Conservation (phyloP, 2,113 vertebrate genomes). For the Eidolon helvum region DNA sequence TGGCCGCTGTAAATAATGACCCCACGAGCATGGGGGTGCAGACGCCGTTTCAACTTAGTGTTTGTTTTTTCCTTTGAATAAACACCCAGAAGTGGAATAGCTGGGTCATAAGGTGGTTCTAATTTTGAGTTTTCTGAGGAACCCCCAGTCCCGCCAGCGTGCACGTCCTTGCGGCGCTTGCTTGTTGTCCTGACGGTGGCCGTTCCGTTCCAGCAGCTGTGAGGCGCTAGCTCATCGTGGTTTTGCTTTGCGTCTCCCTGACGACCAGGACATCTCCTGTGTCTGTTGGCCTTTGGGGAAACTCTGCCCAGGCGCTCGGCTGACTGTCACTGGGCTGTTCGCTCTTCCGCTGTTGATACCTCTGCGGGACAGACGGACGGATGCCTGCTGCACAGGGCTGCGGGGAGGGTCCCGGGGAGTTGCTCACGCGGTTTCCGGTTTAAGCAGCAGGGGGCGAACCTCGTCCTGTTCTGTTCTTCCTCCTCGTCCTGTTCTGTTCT, state of each 20-base stretch:
- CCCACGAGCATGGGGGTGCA: background rate
- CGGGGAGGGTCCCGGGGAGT: background rate
- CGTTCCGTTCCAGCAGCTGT: background rate
- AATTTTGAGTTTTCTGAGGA: background rate
- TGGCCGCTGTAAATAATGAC: too few species aligned
- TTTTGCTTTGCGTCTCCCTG: background rate
- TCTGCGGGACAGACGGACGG: too few species aligned
- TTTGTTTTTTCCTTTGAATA: background rate
- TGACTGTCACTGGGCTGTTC: background rate
- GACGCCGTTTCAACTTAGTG: background rate
- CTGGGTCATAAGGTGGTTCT: background rate
- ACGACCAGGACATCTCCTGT: too few species aligned
- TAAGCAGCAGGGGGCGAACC: fast-evolving
- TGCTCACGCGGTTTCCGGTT: background rate
- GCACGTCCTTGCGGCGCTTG: fast-evolving
- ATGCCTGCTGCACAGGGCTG: fast-evolving
- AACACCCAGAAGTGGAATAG: background rate
- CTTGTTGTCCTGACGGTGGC: too few species aligned
- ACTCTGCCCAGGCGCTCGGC: background rate
- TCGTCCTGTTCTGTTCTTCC: background rate
- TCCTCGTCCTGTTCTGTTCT: background rate
- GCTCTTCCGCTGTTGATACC: background rate
- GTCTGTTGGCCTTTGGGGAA: background rate
- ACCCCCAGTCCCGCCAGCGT: background rate
- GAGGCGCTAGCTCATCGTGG: background rate